Percentiles rank a stretch among this genome's conserved stretches.
phyloP scores from a whole-genome alignment of 2,797 vertebrate species.

The Phataginus tetradactyla region DNA sequence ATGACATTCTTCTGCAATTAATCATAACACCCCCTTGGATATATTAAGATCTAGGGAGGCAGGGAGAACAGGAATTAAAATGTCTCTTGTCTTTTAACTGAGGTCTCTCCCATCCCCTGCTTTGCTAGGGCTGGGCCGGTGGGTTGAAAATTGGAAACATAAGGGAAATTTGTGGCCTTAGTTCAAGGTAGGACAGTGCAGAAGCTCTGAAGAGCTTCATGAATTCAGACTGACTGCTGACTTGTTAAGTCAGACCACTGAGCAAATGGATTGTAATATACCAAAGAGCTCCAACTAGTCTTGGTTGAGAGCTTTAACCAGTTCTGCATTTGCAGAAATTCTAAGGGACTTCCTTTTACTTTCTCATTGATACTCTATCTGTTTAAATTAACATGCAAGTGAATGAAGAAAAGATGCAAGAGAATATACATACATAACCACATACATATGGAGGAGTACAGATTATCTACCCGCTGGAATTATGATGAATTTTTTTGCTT shows the following conservation, averaged over 20 bases:
- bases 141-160: neutral
- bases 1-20: neutral
- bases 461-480: neutral
- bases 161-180: neutral
- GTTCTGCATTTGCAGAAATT: neutral
- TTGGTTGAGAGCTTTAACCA: neutral
- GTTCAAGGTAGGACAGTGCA: neutral
- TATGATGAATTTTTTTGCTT: neutral
- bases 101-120: neutral
- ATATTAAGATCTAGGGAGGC: neutral
- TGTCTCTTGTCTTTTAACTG: neutral
- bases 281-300: neutral
- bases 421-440: neutral
- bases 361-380: neutral
- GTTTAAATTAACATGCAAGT: conserved; percentile 31
- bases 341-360: neutral
- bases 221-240: neutral
- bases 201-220: neutral
- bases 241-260: neutral
- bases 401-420: neutral
- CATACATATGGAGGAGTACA: too few species aligned
- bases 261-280: neutral
- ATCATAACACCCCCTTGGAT: neutral
- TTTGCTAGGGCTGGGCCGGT: neutral
- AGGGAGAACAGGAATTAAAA: neutral